These are phyloP conservation scores for Xylocampa areola DNA, from an alignment of 2,888 invertebrate genomes.

Conservation along the genomic window DNA sequence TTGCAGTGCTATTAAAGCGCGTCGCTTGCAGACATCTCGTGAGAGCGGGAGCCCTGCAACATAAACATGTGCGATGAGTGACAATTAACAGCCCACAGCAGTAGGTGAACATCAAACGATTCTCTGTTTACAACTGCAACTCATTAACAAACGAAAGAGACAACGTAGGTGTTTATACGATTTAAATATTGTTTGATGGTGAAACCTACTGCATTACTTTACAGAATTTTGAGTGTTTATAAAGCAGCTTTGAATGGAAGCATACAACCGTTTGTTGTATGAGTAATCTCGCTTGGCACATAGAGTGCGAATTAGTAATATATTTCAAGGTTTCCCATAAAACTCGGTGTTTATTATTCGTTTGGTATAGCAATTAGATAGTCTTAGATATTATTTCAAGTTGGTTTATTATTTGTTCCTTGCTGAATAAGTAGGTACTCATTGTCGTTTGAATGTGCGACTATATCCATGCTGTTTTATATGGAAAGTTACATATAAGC, in stretches of 20 bases:
- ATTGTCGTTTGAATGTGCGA: not conserved
- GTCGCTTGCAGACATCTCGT: constrained; percentile 84
- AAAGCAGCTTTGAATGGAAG: constrained; percentile 35
- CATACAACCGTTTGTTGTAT: constrained; percentile 41
- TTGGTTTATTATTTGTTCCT: constrained; percentile 30
- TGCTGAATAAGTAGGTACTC: constrained; percentile 2
- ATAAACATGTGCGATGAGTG: constrained; percentile 61
- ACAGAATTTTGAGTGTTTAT: constrained; percentile 42
- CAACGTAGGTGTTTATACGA: constrained; percentile 60
- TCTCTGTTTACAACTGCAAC: constrained; percentile 62
- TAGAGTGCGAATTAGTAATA: constrained; percentile 37
- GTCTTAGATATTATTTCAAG: constrained; percentile 8
- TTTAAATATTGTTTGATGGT: constrained; percentile 53
- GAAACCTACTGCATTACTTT: constrained; percentile 30
- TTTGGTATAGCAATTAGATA: constrained; percentile 40
- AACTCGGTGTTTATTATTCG: constrained; percentile 37
- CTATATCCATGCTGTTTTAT: constrained; percentile 5
- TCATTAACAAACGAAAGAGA: constrained; percentile 56
- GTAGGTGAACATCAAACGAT: constrained; percentile 66
- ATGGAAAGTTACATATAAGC: not conserved
- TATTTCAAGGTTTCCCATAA: constrained; percentile 30
- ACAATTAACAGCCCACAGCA: constrained; percentile 37
- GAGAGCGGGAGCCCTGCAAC: constrained; percentile 85
- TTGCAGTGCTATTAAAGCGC: constrained; percentile 82
- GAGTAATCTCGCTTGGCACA: constrained; percentile 39